Conservation (phyloP, 2,113 vertebrate species). For the Pardalotus punctatus region DNA sequence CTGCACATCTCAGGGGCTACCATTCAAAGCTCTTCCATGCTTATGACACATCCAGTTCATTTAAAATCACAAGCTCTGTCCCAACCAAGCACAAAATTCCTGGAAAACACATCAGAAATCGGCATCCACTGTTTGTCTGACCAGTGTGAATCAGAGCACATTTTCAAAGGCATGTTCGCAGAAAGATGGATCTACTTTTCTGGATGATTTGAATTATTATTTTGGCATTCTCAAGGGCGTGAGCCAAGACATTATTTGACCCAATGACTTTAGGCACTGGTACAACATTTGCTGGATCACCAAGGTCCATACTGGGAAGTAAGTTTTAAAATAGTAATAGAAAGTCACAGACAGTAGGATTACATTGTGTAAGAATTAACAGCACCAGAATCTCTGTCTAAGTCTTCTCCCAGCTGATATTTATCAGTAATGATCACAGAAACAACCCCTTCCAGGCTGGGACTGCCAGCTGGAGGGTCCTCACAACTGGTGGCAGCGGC, state of each 20-base stretch:
- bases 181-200: constrained; percentile 23
- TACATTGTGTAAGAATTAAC: constrained; percentile 4
- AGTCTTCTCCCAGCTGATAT: background rate
- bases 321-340: constrained; percentile 44
- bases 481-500: background rate
- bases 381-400: background rate
- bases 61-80: background rate
- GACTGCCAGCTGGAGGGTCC: background rate
- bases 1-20: background rate
- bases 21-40: background rate
- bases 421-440: background rate
- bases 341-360: constrained; percentile 27
- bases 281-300: constrained; percentile 14
- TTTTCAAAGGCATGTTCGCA: constrained; percentile 6
- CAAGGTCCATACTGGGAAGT: constrained; percentile 34
- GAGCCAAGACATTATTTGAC: constrained; percentile 14
- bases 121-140: background rate
- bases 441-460: background rate
- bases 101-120: constrained; percentile 19
- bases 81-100: background rate
- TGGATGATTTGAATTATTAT: constrained; percentile 21
- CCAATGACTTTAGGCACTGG: constrained; percentile 1
- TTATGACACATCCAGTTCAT: background rate
- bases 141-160: constrained; percentile 19
- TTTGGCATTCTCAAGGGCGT: background rate